Evolutionary conservation across 2,888 invertebrate species (phyloP).

Genomic region (Hybos culiciformis): DNA sequence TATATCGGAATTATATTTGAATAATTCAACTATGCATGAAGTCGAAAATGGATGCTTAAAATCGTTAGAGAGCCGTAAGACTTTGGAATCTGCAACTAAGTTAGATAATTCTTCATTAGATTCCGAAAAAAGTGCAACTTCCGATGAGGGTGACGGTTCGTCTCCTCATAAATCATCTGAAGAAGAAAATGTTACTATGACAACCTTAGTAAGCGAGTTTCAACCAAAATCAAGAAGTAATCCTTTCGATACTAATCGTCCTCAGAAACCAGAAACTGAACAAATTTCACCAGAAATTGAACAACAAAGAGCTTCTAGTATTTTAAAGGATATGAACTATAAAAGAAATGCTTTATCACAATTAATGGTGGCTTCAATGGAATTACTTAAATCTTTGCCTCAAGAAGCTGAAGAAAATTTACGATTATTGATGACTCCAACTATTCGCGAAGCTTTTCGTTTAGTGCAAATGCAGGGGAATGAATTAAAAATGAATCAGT

Average conservation of each 20-base stretch:
- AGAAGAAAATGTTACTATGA: slow-evolving; percentile 34
- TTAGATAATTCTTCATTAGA: slow-evolving; percentile 6
- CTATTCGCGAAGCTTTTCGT: slow-evolving; percentile 35
- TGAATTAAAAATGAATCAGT: slow-evolving; percentile 34
- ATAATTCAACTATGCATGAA: slow-evolving; percentile 31
- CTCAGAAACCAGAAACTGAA: slow-evolving; percentile 37
- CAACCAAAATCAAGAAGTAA: slow-evolving; percentile 33
- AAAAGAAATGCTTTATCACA: slow-evolving; percentile 74
- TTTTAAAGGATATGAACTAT: slow-evolving; percentile 78
- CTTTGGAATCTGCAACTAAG: neutral
- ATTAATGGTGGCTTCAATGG: slow-evolving; percentile 71
- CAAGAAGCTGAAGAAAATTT: slow-evolving; percentile 42
- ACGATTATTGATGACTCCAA: slow-evolving; percentile 34
- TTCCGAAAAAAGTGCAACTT: slow-evolving; percentile 10
- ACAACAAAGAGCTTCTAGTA: slow-evolving; percentile 65
- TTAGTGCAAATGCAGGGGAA: slow-evolving; percentile 36
- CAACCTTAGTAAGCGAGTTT: slow-evolving; percentile 33
- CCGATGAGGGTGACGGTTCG: slow-evolving; percentile 11
- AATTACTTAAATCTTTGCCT: slow-evolving; percentile 53
- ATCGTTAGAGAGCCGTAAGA: slow-evolving; percentile 11
- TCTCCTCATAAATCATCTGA: slow-evolving; percentile 28
- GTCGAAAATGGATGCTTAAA: slow-evolving; percentile 27
- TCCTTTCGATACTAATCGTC: slow-evolving; percentile 34
- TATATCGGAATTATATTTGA: slow-evolving; percentile 44
- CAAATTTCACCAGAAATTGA: slow-evolving; percentile 72